A percentile compares a stretch with the other conserved stretches of the same genome.
Evolutionary conservation across 2,797 vertebrate genomes (phyloP).

Genomic region (Chelonia mydas): DNA sequence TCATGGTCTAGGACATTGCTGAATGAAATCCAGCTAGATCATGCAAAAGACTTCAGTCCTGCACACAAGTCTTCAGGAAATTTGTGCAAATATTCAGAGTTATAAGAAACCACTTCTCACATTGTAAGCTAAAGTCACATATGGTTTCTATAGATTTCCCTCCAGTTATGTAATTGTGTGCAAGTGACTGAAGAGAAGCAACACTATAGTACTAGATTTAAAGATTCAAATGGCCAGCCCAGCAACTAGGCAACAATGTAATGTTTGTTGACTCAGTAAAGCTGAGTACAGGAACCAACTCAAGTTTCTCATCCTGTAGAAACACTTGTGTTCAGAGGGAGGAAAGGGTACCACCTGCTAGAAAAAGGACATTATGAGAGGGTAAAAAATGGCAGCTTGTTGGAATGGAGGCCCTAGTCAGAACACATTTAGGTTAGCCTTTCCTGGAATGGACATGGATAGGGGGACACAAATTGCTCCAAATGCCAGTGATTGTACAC

Average conservation of each 20-base stretch:
- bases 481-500: neutral
- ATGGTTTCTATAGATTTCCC: accelerated
- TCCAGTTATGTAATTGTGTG: neutral
- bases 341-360: neutral
- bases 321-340: neutral
- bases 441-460: neutral
- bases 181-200: neutral
- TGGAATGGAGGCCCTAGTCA: neutral
- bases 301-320: neutral
- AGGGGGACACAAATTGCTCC: neutral
- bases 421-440: neutral
- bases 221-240: neutral
- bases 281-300: conserved; percentile 10
- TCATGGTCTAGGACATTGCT: neutral
- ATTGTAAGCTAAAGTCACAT: neutral
- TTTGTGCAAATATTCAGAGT: neutral
- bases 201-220: accelerated
- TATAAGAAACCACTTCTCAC: neutral
- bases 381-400: accelerated
- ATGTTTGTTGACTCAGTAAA: neutral
- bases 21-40: neutral
- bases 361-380: neutral
- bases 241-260: neutral
- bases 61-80: neutral
- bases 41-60: neutral